phyloP scores from a whole-genome alignment of 1,140 invertebrate genomes.

The Sitophilus oryzae region DNA sequence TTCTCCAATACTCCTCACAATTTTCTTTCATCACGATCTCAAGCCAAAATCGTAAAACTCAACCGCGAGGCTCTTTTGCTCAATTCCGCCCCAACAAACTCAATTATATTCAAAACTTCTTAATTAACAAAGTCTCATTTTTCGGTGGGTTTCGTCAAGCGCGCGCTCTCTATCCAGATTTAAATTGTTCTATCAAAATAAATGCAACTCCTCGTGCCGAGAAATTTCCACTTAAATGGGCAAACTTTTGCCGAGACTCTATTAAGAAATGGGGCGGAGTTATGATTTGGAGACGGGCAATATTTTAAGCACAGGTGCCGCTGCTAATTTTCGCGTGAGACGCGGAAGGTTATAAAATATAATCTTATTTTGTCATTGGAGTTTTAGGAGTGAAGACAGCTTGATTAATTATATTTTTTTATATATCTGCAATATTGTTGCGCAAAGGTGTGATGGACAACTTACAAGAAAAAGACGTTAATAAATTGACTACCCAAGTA shows the following conservation, averaged over 20 bases:
- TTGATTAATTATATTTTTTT: too few relatives aligned
- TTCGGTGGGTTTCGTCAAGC: not conserved
- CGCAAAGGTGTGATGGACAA: too few relatives aligned
- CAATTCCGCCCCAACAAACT: constrained; percentile 3
- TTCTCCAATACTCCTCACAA: too few relatives aligned
- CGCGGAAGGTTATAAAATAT: too few relatives aligned
- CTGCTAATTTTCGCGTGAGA: too few relatives aligned
- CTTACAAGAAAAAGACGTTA: too few relatives aligned
- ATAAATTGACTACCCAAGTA: too few relatives aligned
- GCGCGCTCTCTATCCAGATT: not conserved
- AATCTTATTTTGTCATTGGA: not conserved
- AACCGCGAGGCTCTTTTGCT: too few relatives aligned
- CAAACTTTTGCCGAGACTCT: constrained; percentile 1
- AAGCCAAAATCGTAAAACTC: too few relatives aligned
- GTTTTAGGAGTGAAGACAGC: not conserved
- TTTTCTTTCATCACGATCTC: too few relatives aligned
- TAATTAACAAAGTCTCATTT: constrained; percentile 1
- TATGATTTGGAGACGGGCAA: not conserved
- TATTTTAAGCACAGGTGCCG: not conserved
- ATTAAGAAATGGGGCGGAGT: not conserved
- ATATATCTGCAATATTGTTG: too few relatives aligned
- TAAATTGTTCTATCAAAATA: constrained; percentile 5
- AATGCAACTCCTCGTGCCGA: not conserved
- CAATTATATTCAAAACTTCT: constrained; percentile 1
- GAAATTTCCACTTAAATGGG: not conserved